phyloP scores from a whole-genome alignment of 2,888 invertebrate species.

The Ctena decussata region DNA sequence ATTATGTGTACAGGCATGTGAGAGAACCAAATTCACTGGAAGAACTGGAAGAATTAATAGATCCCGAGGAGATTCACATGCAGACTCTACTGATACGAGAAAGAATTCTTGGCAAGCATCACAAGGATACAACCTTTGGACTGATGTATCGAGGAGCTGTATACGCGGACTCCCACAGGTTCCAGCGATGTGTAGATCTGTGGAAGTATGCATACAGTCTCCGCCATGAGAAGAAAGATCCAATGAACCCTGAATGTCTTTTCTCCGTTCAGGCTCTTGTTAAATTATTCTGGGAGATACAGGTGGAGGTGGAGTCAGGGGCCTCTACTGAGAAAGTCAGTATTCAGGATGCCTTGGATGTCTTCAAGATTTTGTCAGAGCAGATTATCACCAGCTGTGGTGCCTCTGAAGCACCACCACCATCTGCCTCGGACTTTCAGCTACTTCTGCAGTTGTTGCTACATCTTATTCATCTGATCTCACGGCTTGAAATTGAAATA shows the following conservation, averaged over 20 bases:
- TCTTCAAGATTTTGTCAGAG: conserved; percentile 91
- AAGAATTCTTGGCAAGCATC: conserved; percentile 94
- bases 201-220: conserved; percentile 95
- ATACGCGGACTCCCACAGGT: conserved; percentile 89
- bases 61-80: conserved; percentile 87
- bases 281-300: conserved; percentile 91
- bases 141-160: conserved; percentile 88
- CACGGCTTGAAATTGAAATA: conserved; percentile 57
- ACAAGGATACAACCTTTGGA: conserved; percentile 94
- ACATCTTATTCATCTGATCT: conserved; percentile 79
- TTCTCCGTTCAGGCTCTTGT: conserved; percentile 95
- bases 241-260: conserved; percentile 92
- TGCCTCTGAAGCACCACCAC: neutral
- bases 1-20: conserved; percentile 70
- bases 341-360: conserved; percentile 91
- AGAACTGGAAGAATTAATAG: conserved; percentile 68
- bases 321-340: conserved; percentile 86
- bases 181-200: conserved; percentile 94
- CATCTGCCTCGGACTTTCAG: conserved; percentile 87
- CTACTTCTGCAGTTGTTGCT: conserved; percentile 89
- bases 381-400: conserved; percentile 64
- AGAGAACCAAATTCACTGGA: conserved; percentile 72
- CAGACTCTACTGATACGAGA: conserved; percentile 96
- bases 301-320: conserved; percentile 84
- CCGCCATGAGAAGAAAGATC: conserved; percentile 92